Percentiles rank a stretch among this genome's conserved stretches.
Evolutionary conservation across 1,140 invertebrate genomes (phyloP).

Genomic region (Varroa destructor): DNA sequence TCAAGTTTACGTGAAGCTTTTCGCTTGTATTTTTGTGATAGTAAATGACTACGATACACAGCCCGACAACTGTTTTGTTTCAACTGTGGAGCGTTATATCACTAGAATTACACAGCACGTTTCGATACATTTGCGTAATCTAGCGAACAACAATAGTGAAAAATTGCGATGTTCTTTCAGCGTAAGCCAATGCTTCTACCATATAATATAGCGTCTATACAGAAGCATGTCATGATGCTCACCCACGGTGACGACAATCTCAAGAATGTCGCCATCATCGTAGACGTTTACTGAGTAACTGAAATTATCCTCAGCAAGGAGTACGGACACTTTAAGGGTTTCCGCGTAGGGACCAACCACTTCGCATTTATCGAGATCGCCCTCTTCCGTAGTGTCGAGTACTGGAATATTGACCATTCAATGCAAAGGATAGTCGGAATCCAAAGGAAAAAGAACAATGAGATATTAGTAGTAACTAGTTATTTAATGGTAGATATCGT

Average conservation of each 20-base stretch:
- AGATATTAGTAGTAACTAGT: no score
- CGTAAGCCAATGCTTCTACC: not conserved
- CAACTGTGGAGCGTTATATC: no score
- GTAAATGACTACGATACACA: no score
- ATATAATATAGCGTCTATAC: not conserved
- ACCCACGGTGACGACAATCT: constrained; percentile 86
- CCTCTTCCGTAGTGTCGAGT: constrained; percentile 69
- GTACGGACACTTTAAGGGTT: constrained; percentile 61
- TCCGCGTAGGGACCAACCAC: constrained; percentile 69
- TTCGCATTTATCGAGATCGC: constrained; percentile 59
- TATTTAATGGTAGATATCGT: not conserved
- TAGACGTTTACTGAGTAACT: constrained; percentile 86
- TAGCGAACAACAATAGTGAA: not conserved
- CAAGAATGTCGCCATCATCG: constrained; percentile 74
- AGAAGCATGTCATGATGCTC: constrained; percentile 43
- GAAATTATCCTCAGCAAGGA: constrained; percentile 60
- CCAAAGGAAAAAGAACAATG: no score
- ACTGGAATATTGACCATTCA: not conserved
- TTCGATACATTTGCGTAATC: not conserved
- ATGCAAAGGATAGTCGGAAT: no score
- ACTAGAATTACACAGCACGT: no score
- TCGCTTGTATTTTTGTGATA: no score
- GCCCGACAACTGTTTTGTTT: no score
- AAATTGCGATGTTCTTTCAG: constrained; percentile 12
- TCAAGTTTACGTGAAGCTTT: not conserved